Conservation (phyloP, 2,113 vertebrate species). For the Ameiurus melas region DNA sequence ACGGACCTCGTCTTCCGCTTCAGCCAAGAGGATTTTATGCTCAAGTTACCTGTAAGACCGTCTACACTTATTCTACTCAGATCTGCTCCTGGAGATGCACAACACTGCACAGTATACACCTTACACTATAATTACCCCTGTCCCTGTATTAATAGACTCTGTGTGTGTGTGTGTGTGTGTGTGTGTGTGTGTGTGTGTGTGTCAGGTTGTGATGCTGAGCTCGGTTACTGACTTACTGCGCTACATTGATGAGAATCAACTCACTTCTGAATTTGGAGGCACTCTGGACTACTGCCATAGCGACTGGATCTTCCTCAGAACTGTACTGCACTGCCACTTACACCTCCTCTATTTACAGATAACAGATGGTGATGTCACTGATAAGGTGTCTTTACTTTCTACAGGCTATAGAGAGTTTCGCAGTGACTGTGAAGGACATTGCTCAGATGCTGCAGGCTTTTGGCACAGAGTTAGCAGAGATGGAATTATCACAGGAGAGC, state of each 20-base stretch:
- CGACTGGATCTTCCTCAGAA: constrained; percentile 94
- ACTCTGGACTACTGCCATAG: constrained; percentile 93
- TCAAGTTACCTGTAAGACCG: constrained; percentile 88
- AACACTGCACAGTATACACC: not conserved
- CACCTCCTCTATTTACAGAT: not conserved
- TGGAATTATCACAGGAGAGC: constrained; percentile 80
- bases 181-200: constrained; percentile 15
- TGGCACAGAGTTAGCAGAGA: constrained; percentile 90
- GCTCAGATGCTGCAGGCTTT: constrained; percentile 94
- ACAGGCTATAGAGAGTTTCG: constrained; percentile 97
- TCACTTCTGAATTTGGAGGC: constrained; percentile 94
- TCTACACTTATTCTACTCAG: not conserved
- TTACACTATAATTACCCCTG: not conserved
- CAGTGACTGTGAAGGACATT: constrained; percentile 93
- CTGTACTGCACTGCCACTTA: constrained; percentile 70
- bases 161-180: constrained; percentile 28
- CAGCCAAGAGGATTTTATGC: constrained; percentile 95
- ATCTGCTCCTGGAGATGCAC: not conserved
- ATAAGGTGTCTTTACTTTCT: constrained; percentile 9
- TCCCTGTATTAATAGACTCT: not conserved
- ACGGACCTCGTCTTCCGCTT: constrained; percentile 95
- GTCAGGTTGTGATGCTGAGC: constrained; percentile 96
- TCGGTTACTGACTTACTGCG: constrained; percentile 91
- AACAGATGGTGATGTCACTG: not conserved
- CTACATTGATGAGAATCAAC: constrained; percentile 92